Base-by-base conservation (phyloP, 2,113 vertebrate genomes). In the Thunnus thynnus region DNA sequence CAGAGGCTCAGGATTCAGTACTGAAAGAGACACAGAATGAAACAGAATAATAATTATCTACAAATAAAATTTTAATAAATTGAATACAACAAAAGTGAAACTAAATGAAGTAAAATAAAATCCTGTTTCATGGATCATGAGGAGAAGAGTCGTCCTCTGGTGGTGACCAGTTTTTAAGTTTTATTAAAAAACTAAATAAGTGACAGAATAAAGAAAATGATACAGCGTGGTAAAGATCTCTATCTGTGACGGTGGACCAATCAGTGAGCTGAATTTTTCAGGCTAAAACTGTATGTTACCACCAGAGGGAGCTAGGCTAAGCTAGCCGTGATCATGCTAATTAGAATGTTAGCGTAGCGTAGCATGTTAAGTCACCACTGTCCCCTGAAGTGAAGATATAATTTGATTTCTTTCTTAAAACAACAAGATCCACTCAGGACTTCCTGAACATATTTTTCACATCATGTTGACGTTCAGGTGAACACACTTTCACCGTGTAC, bases 21-120 rank as follows among this genome's bases (percentile, higher is more conserved):
- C 91, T 92, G 88, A 73, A 90, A 88, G 25, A 73, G n/a, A 87
- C 14, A 79, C 14, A 74, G 20, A 66, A 54, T 9, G 27, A 30
- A 30, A 30, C 27, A 30, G 27, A 41, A 41, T 41, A 41, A 41
- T 41, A 41, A 41, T 41, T 17, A 61, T 51, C 3, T 65, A 52
- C 71, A 3, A 83, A 30, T 13, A 1, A 51, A 41, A 41, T 41
- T 7, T 41, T 9, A 7, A 8, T 36, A 36, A 36, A 36, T 7
- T 30, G n/a, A 57, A 14, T 1, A 52, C n/a, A 76, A 76, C 17
- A 48, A 20, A 64, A 64, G 5, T 44, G 32, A 46, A 48, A 9
- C 46, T 9, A 13, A 64, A 41, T 25, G 12, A 12, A 47, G 27
- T n/a, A 47, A 36, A 61, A 48, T 7, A 17, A 57, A 3, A 16